Evolutionary conservation across 2,888 invertebrate genomes (phyloP).

Genomic region (Mesorhabditis sp.): DNA sequence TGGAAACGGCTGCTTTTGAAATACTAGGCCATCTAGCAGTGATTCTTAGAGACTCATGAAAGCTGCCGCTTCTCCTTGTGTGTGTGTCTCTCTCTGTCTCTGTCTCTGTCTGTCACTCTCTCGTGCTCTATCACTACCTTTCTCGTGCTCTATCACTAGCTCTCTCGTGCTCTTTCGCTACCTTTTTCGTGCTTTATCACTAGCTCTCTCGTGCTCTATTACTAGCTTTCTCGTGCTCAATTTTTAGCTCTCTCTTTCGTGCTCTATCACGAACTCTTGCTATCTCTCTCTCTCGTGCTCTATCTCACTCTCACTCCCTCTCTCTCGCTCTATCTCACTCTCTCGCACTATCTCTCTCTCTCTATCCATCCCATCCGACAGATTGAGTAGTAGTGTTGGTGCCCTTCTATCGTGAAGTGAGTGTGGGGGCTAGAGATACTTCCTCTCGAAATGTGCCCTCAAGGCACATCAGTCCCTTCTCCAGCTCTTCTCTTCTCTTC

Average conservation of each 20-base stretch:
- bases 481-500: no score
- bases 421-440: no score
- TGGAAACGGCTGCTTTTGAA: no score
- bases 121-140: conserved; percentile 7
- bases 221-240: conserved; percentile 8
- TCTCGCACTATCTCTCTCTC: no score
- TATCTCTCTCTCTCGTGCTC: conserved; percentile 5
- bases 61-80: no score
- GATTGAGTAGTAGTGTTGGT: no score
- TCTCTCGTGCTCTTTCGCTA: background rate
- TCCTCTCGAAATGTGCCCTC: no score
- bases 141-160: background rate
- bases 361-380: no score
- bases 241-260: background rate
- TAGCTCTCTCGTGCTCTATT: conserved; percentile 9
- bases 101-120: conserved; percentile 12
- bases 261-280: background rate
- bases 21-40: no score
- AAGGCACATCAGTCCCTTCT: no score
- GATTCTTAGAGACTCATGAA: no score
- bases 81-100: background rate
- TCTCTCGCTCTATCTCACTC: background rate
- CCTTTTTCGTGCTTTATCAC: background rate
- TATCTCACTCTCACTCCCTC: conserved; percentile 13
- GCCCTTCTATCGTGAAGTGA: no score